Percentiles rank a stretch among this genome's conserved stretches.
These are phyloP conservation scores for Tribolium freemani DNA, from an alignment of 2,888 invertebrate species.

Conservation along the genomic window DNA sequence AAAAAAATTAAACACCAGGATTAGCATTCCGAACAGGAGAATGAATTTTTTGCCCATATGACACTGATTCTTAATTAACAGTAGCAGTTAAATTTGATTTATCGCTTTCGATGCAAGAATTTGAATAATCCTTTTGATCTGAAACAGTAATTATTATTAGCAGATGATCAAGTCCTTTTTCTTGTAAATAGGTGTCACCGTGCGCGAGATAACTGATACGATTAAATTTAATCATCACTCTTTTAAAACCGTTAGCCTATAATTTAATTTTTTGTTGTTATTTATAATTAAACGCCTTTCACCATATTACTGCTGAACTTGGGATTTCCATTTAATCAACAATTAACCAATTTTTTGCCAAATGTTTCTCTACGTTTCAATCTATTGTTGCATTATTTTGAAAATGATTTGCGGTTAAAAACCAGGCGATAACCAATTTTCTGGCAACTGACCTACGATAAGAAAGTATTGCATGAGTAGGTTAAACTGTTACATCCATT, in stretches of 20 bases:
- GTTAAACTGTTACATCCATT: background rate
- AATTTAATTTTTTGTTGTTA: background rate
- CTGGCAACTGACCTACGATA: background rate
- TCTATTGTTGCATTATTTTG: background rate
- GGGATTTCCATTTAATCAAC: constrained; percentile 2
- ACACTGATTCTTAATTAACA: background rate
- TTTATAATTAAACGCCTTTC: constrained; percentile 5
- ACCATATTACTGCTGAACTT: background rate
- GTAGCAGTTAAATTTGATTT: background rate
- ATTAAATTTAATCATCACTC: background rate
- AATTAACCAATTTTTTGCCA: background rate
- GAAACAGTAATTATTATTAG: background rate
- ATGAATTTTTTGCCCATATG: background rate
- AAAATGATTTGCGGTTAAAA: too few species aligned
- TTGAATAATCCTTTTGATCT: background rate
- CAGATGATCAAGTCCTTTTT: background rate
- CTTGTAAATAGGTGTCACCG: background rate
- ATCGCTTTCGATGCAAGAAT: background rate
- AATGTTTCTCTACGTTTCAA: background rate
- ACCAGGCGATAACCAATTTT: background rate
- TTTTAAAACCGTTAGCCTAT: background rate
- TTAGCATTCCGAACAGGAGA: too few species aligned
- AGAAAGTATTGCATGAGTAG: background rate
- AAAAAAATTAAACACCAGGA: too few species aligned
- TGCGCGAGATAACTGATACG: background rate